Percentiles rank a stretch among this genome's conserved stretches.
phyloP scores from a whole-genome alignment of 2,888 invertebrate species.

The Parnassius smintheus region DNA sequence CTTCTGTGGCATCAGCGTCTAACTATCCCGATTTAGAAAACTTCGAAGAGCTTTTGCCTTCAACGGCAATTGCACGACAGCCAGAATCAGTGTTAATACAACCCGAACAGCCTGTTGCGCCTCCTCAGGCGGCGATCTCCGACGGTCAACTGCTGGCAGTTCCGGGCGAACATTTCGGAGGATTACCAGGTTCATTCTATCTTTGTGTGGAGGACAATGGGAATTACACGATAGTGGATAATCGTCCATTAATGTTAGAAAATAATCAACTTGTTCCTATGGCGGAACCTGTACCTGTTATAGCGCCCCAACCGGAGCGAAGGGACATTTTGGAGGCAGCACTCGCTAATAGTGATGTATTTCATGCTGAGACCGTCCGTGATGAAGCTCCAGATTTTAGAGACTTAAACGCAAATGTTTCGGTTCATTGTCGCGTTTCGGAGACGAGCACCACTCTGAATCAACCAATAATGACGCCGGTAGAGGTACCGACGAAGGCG shows the following conservation, averaged over 20 bases:
- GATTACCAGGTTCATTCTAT: conserved; percentile 87
- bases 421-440: conserved; percentile 82
- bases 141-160: conserved; percentile 86
- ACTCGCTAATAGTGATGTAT: conserved; percentile 87
- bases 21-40: conserved; percentile 62
- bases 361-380: conserved; percentile 77
- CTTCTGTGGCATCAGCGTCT: conserved; percentile 44
- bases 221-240: conserved; percentile 86
- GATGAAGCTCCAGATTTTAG: conserved; percentile 83
- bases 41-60: conserved; percentile 71
- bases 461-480: conserved; percentile 91
- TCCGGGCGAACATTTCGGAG: conserved; percentile 87
- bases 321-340: conserved; percentile 89
- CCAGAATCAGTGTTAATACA: conserved; percentile 40
- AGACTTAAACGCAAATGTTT: conserved; percentile 79
- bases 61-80: conserved; percentile 68
- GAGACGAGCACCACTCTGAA: conserved; percentile 89
- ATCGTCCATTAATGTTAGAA: conserved; percentile 82
- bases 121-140: conserved; percentile 55
- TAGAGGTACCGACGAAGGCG: conserved; percentile 85
- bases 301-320: conserved; percentile 66
- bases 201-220: conserved; percentile 87
- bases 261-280: conserved; percentile 74
- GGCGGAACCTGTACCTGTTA: conserved; percentile 55
- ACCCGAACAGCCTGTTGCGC: conserved; percentile 38